Conservation (phyloP, 2,113 vertebrate genomes). For the Nerophis ophidion region DNA sequence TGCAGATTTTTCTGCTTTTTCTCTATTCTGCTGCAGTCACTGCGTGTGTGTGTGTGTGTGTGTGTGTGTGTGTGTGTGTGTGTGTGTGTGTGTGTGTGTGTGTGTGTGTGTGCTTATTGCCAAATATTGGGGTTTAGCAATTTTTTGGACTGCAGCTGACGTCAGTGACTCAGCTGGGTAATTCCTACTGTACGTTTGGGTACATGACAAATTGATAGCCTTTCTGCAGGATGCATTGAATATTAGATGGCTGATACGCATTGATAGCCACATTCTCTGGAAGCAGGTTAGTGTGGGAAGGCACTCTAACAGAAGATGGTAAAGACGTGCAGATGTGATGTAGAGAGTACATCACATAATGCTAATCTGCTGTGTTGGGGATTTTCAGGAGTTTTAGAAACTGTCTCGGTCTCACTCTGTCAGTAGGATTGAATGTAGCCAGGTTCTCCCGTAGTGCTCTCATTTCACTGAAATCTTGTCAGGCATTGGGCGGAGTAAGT, state of each 20-base stretch:
- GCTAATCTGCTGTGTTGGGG: constrained; percentile 73
- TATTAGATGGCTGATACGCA: constrained; percentile 57
- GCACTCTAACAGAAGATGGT: constrained; percentile 59
- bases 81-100: not conserved
- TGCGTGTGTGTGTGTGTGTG: constrained; percentile 21
- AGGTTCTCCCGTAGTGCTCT: constrained; percentile 72
- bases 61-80: constrained; percentile 24
- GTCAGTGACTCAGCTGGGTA: constrained; percentile 52
- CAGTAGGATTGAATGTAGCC: constrained; percentile 71
- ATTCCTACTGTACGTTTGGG: constrained; percentile 56
- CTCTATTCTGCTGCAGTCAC: constrained; percentile 44
- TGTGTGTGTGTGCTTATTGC: constrained; percentile 7
- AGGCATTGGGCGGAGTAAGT: constrained; percentile 57
- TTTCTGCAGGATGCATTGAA: constrained; percentile 47
- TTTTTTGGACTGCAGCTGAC: constrained; percentile 40
- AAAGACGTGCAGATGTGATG: constrained; percentile 59
- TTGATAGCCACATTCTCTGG: constrained; percentile 53
- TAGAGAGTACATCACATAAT: constrained; percentile 64
- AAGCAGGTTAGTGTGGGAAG: constrained; percentile 46
- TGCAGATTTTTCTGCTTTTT: constrained; percentile 66
- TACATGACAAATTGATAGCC: constrained; percentile 40
- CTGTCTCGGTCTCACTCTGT: constrained; percentile 70
- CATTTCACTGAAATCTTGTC: constrained; percentile 73
- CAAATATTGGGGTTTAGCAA: constrained; percentile 49
- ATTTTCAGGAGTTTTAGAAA: constrained; percentile 73